Evolutionary conservation across 2,113 vertebrate species (phyloP).

Genomic region (Clarias magur): DNA sequence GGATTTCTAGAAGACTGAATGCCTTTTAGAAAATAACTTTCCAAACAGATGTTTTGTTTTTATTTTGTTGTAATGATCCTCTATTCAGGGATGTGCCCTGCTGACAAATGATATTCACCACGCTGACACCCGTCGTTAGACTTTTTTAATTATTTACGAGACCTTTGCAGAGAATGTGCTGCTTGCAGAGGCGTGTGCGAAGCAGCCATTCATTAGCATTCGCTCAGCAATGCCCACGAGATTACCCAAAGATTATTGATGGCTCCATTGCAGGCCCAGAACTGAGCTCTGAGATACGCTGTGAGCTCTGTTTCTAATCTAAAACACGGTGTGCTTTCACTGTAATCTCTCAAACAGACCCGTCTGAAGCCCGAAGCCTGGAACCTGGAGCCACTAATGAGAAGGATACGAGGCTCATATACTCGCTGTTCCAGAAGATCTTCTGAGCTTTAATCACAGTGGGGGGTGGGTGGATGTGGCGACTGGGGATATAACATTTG

Average conservation of each 20-base stretch:
- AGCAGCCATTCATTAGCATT: constrained; percentile 9
- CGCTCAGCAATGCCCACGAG: neutral
- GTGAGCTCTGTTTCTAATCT: neutral
- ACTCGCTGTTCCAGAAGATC: neutral
- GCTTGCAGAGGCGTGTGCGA: neutral
- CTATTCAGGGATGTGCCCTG: neutral
- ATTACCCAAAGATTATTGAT: neutral
- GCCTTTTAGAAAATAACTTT: neutral
- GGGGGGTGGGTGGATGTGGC: neutral
- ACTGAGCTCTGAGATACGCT: neutral
- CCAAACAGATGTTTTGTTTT: neutral
- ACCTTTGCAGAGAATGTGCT: neutral
- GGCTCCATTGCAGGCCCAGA: constrained; percentile 3
- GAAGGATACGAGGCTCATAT: neutral
- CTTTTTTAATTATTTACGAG: neutral
- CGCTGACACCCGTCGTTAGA: constrained; percentile 11
- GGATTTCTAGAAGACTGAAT: neutral
- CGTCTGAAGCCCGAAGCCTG: neutral
- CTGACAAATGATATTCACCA: constrained; percentile 12
- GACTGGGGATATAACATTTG: neutral
- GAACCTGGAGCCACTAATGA: neutral
- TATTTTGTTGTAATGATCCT: neutral
- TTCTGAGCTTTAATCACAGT: neutral
- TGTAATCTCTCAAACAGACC: neutral
- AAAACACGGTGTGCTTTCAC: neutral